Base-by-base conservation (phyloP, 2,888 invertebrate species). In the Lapara coniferarum region DNA sequence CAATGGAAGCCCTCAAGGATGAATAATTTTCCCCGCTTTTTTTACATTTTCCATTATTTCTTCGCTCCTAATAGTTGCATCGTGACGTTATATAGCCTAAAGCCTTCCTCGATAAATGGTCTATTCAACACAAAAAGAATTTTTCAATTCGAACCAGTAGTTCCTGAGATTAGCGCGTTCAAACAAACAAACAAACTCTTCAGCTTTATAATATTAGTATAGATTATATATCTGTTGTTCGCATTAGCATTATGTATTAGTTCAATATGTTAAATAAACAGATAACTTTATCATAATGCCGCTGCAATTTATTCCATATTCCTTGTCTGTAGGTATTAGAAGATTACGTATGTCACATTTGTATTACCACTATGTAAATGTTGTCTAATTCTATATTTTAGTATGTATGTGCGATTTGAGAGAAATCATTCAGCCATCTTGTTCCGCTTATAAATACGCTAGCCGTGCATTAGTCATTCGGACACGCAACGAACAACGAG, bases 391-490 rank as follows among this genome's bases (percentile, higher is more conserved):
- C 16, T 16, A 46, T n/a, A 44, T 8, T 44, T 59, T 49, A 63
- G 19, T 19, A 49, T 49, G 46, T 19, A 49, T 16, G n/a, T 63
- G 63, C 49, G 46, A 63, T 46, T 49, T 63, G 7, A 19, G 63
- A 49, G 53, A 52, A 66, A 66, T 66, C 66, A 37, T n/a, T 1
- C 19, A 55, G 55, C 52, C 46, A 19, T 69, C 49, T 14, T 49
- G 55, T 66, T 66, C 66, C 66, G 56, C 56, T 19, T 63, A 66
- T 56, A 66, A 37, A 66, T 66, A 66, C 30, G 51, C 56, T 51
- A 69, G 30, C 13, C 16, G 52, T 51, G 69, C 57, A 57, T 66
- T 70, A 70, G 57, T 70, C 69, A 70, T 67, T 58, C 69, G 51
- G 66, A 59, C 69, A 70, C 69, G 66, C 58, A 66, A 66, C 49